Base-by-base conservation (phyloP, 2,888 invertebrate species). In the Lampropteryx suffumata region DNA sequence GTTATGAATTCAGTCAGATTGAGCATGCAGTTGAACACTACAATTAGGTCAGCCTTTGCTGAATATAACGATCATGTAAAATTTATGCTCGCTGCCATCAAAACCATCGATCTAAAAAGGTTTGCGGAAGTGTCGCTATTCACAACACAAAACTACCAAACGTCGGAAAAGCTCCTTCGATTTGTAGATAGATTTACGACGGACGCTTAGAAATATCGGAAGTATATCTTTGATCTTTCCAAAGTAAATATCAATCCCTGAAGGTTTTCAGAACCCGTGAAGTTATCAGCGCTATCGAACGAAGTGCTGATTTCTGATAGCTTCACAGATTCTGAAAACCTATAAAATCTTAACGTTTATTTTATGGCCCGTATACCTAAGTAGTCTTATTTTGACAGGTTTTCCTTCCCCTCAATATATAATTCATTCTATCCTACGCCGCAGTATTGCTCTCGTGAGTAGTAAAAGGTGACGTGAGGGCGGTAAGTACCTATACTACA, bases 51-150 rank as follows among this genome's bases (percentile, higher is more conserved):
- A 48, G 30, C 35, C n/a, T 37, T 30, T 34, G 37, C 29, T 39
- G 28, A 39, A 43, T 34, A 44, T 42, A 47, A 13, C 26, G 3
- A 6, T 7, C 24, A 13, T 27, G 52, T 44, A 45, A 54, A 57
- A 51, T 61, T 51, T 57, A 61, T 53, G 53, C 54, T 42, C 21
- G 34, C 35, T 50, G 43, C 47, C 51, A 50, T 54, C 47, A 50
- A 57, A 42, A 33, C 29, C 53, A 61, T 59, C 42, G 59, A 61
- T 57, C 57, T 45, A 37, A 52, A 59, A 59, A 55, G 61, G 55
- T 59, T 57, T 49, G 52, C 34, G 37, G 37, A 46, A 49, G 50
- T 50, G 43, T 48, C 51, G 37, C 51, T 50, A 42, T 49, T 56
- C 47, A 48, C 53, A 59, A 40, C 45, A 57, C 51, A 57, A 45